Base-by-base conservation (phyloP, 2,113 vertebrate species). In the Ardeotis arabs region DNA sequence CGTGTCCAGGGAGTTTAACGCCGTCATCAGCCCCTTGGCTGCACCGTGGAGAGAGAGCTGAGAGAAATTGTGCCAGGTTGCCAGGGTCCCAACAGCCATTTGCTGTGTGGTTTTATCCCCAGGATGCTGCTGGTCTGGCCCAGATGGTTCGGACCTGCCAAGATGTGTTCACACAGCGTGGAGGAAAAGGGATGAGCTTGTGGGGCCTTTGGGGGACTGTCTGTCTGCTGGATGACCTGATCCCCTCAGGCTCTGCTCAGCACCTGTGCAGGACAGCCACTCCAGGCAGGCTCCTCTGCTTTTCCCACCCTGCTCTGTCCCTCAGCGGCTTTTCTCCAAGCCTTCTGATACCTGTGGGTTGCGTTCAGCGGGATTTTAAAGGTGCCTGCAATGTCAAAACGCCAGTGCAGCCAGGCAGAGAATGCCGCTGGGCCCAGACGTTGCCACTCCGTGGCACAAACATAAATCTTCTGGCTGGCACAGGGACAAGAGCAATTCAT, bases 401-500 rank as follows among this genome's bases (percentile, higher is more conserved):
- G 1, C 56, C 1, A 2, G 39, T 29, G 56, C 56, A 89, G 66
- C 19, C 87, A 84, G 55, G 39, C 70, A 83, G 87, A 66, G 55
- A 37, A 29, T 6, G 41, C 53, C 82, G 62, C 69, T 41, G 35
- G 2, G 5, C 45, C 58, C 53, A 73, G 81, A 53, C 1, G 0
- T 69, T 79, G 87, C 85, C 75, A 44, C 31, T 53, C 50, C 2
- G 1, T 66, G 55, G 45, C 75, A 89, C 53, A 58, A 76, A 69
- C 69, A 91, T 74, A 58, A 94, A 94, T 90, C 87, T 91, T 76
- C 44, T 0, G 2, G 37, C 72, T 93, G 87, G 95, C 79, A 87
- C 25, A 12, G 41, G 31, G 50, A 88, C 67, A 89, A 91, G 59
- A 12, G 20, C 82, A 79, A 83, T 97, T 83, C 59, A 93, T 95